Percentiles rank a stretch among this genome's conserved stretches.
phyloP scores from a whole-genome alignment of 2,888 invertebrate species.

The Phortica magna region DNA sequence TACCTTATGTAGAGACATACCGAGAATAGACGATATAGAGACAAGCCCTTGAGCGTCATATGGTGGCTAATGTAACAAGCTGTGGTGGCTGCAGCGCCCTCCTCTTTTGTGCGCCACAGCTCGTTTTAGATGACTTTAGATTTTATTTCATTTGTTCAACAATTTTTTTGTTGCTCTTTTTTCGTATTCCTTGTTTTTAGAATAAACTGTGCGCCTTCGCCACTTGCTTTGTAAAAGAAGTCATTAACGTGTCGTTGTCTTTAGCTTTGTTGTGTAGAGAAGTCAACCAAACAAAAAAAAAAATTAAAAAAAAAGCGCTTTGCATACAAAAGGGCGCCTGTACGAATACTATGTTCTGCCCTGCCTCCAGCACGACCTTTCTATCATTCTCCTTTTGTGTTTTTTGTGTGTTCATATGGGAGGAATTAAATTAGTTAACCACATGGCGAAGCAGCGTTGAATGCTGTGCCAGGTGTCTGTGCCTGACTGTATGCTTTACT shows the following conservation, averaged over 20 bases:
- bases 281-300: background rate
- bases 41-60: constrained; percentile 17
- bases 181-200: background rate
- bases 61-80: constrained; percentile 50
- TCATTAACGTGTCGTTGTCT: constrained; percentile 56
- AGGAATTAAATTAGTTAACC: constrained; percentile 75
- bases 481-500: background rate
- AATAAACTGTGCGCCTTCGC: background rate
- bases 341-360: background rate
- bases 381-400: constrained; percentile 20
- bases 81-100: background rate
- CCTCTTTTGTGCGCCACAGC: background rate
- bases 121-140: constrained; percentile 12
- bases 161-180: constrained; percentile 24
- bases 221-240: constrained; percentile 45
- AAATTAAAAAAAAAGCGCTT: background rate
- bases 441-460: constrained; percentile 54
- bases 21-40: too few relatives aligned
- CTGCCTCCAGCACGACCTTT: background rate
- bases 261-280: constrained; percentile 28
- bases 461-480: background rate
- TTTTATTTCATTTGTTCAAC: constrained; percentile 24
- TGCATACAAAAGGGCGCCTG: constrained; percentile 8
- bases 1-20: constrained; percentile 33
- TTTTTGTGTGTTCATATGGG: constrained; percentile 45